Conservation (phyloP, 2,888 invertebrate genomes). For the Leptarthrus brevirostris region DNA sequence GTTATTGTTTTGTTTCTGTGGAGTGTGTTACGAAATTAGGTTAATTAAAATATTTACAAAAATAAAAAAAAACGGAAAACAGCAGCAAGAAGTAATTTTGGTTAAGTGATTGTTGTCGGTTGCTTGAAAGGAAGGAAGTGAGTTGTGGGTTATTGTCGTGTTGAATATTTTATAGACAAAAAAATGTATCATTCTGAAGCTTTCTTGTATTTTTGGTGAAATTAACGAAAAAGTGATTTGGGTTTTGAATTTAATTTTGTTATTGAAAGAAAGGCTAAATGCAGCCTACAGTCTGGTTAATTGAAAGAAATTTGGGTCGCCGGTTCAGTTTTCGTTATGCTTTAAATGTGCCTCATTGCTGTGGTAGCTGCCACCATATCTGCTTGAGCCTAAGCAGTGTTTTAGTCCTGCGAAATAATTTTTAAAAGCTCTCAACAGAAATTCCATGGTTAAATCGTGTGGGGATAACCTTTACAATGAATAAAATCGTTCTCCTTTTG, state of each 20-base stretch:
- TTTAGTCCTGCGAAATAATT: constrained; percentile 19
- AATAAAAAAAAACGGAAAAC: no score
- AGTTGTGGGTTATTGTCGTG: constrained; percentile 21
- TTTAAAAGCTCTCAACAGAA: constrained; percentile 29
- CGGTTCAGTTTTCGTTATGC: no score
- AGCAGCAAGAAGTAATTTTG: neutral
- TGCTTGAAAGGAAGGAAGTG: no score
- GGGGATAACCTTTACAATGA: constrained; percentile 15
- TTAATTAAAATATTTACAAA: constrained; percentile 33
- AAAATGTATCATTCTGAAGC: constrained; percentile 18
- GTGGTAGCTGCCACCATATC: neutral
- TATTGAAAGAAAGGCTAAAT: no score
- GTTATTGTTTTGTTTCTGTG: constrained; percentile 17
- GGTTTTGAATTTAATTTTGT: no score
- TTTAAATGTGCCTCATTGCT: neutral
- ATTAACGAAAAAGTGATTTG: neutral
- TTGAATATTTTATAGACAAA: neutral
- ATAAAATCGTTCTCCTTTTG: neutral
- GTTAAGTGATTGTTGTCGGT: neutral
- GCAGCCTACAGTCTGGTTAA: no score
- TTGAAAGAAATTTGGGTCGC: no score
- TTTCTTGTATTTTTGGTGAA: neutral
- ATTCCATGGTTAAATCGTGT: constrained; percentile 34
- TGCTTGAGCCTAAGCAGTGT: constrained; percentile 2
- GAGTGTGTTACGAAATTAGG: constrained; percentile 19